Conservation (phyloP, 2,888 invertebrate species). For the Caenorhabditis sp. region DNA sequence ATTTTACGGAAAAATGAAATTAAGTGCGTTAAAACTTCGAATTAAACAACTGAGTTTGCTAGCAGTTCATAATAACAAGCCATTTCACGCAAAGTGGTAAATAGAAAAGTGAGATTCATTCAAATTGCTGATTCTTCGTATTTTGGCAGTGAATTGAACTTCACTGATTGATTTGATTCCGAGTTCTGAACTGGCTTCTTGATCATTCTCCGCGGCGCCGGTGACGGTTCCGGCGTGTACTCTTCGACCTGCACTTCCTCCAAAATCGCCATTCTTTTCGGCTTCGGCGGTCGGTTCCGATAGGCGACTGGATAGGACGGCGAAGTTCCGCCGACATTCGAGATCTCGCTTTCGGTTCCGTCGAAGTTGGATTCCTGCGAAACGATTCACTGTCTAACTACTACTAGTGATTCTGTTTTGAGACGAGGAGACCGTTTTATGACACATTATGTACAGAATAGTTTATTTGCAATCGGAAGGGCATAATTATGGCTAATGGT, state of each 20-base stretch:
- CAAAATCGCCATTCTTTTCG: constrained; percentile 38
- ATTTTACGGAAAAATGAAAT: too few relatives aligned
- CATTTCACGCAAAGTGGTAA: background rate
- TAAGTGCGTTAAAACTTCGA: too few relatives aligned
- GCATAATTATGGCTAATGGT: background rate
- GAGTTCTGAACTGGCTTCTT: constrained; percentile 8
- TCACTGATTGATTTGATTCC: constrained; percentile 11
- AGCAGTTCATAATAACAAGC: constrained; percentile 22
- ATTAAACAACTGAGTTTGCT: too few relatives aligned
- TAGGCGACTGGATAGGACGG: constrained; percentile 52
- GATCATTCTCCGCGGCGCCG: constrained; percentile 46
- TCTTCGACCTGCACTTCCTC: constrained; percentile 48
- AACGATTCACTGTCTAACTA: background rate
- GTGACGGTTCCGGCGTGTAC: constrained; percentile 55
- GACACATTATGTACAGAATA: background rate
- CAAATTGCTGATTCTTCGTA: constrained; percentile 43
- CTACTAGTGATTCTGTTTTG: background rate
- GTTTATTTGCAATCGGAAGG: constrained; percentile 8
- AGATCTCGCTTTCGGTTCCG: constrained; percentile 55
- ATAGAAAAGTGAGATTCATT: background rate
- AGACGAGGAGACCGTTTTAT: constrained; percentile 4
- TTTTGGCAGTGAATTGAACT: constrained; percentile 11
- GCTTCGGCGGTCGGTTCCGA: constrained; percentile 48
- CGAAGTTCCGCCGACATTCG: constrained; percentile 49
- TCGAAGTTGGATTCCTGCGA: constrained; percentile 34